Base-by-base conservation (phyloP, 2,888 invertebrate genomes). In the Chromoteleia sp. region DNA sequence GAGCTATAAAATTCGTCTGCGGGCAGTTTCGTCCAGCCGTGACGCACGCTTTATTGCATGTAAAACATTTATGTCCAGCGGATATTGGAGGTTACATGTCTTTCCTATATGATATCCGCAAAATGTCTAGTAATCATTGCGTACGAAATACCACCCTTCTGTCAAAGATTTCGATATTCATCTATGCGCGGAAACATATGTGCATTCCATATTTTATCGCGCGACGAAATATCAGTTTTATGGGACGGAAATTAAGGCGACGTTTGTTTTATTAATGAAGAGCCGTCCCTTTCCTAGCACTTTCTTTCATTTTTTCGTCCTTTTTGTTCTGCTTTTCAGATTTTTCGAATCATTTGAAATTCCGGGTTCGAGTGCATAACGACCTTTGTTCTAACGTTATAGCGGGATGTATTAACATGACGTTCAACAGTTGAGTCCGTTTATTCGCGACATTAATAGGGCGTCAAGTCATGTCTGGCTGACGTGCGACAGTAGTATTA, bases 21-120 rank as follows among this genome's bases (percentile, higher is more conserved):
- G 89, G 91, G 90, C 91, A 91, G 90, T 92, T 92, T 88, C 83
- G 88, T 88, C 90, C 91, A 92, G 89, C 90, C 89, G 91, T 86
- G 87, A 84, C 88, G 82, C 86, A 86, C 88, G 87, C 89, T 91
- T 91, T 91, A 91, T 91, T 91, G 91, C 91, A 91, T 92, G 91
- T 91, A 90, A 92, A 91, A 92, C 91, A 92, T 91, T 82, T 90
- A 90, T 90, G 90, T 86, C 83, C 88, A 79, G 86, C 83, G 83
- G 88, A 90, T 91, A 91, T 91, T 90, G 89, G 87, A 85, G 82
- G 76, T 71, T 82, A 82, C 70, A 78, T 67, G 78, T 61, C 79
- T 73, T 75, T 75, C 39, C 70, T 59, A 75, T 78, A 82, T 75
- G 82, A 80, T 74, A 83, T 80, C 76, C 76, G 79, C 76, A 76